A percentile compares a stretch with the other conserved stretches of the same genome.
phyloP scores from a whole-genome alignment of 2,888 invertebrate species.

The Macropis europaea region DNA sequence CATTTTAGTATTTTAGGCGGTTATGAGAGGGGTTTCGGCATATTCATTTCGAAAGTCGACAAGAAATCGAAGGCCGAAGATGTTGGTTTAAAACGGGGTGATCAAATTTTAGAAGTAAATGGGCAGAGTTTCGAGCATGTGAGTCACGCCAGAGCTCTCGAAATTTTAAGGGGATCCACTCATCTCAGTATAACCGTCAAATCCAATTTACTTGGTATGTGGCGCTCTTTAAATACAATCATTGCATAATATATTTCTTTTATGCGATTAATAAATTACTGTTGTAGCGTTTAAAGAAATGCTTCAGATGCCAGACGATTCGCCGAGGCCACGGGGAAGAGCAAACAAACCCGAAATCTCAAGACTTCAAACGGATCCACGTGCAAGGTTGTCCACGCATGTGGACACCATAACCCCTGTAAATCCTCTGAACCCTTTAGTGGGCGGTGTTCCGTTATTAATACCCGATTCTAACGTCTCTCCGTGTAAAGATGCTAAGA shows the following conservation, averaged over 20 bases:
- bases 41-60: constrained; percentile 97
- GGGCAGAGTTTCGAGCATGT: constrained; percentile 98
- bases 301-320: constrained; percentile 89
- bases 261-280: constrained; percentile 43
- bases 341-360: constrained; percentile 80
- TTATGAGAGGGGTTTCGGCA: constrained; percentile 94
- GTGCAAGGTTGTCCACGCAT: constrained; percentile 88
- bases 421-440: constrained; percentile 71
- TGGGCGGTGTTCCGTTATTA: constrained; percentile 74
- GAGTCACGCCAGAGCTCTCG: constrained; percentile 93
- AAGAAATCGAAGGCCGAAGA: constrained; percentile 96
- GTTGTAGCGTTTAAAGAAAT: constrained; percentile 85
- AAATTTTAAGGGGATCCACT: constrained; percentile 95
- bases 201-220: constrained; percentile 92
- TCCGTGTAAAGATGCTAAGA: constrained; percentile 81
- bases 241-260: constrained; percentile 14
- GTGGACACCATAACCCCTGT: constrained; percentile 83
- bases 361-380: constrained; percentile 83
- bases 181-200: constrained; percentile 98
- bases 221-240: constrained; percentile 3
- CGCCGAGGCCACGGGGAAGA: constrained; percentile 87
- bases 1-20: constrained; percentile 97
- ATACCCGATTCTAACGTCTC: constrained; percentile 76
- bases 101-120: constrained; percentile 99
- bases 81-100: constrained; percentile 96